Conservation (phyloP, 37 sponge, comb jelly and placozoan genomes). For the Halisarca cf. caerulea region DNA sequence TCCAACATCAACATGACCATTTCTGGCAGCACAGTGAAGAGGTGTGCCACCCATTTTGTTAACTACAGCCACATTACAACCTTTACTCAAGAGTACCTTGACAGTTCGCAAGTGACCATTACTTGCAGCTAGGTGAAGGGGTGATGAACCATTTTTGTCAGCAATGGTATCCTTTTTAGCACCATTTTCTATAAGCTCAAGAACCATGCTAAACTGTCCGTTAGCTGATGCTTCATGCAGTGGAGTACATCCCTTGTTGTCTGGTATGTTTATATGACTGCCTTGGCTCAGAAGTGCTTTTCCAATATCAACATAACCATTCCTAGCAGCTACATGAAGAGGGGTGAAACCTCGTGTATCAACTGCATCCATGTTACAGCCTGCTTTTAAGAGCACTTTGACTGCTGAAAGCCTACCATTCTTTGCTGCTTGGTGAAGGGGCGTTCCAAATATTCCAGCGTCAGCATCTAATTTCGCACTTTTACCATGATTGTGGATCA, state of each 20-base stretch:
- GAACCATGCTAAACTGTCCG: neutral
- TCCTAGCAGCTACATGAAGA: conserved; percentile 2
- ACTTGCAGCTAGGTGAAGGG: conserved; percentile 13
- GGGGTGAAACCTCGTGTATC: neutral
- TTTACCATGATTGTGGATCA: neutral
- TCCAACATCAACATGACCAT: neutral
- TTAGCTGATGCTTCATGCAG: neutral
- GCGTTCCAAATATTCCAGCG: conserved; percentile 11
- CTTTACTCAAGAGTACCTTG: neutral
- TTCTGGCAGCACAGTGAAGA: neutral
- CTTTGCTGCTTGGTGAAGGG: conserved; percentile 13
- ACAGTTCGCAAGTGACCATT: neutral
- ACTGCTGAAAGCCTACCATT: neutral
- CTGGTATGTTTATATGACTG: neutral
- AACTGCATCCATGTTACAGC: neutral
- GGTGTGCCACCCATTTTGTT: neutral
- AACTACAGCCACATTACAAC: neutral
- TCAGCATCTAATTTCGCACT: neutral
- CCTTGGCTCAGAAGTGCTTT: neutral
- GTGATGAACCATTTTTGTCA: neutral
- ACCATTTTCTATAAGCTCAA: neutral
- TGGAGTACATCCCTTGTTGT: neutral
- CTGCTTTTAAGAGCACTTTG: neutral
- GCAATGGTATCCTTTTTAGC: neutral
- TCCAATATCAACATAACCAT: neutral